These are phyloP conservation scores for Dermolepida albohirtum DNA, from an alignment of 2,888 invertebrate species.

Conservation along the genomic window DNA sequence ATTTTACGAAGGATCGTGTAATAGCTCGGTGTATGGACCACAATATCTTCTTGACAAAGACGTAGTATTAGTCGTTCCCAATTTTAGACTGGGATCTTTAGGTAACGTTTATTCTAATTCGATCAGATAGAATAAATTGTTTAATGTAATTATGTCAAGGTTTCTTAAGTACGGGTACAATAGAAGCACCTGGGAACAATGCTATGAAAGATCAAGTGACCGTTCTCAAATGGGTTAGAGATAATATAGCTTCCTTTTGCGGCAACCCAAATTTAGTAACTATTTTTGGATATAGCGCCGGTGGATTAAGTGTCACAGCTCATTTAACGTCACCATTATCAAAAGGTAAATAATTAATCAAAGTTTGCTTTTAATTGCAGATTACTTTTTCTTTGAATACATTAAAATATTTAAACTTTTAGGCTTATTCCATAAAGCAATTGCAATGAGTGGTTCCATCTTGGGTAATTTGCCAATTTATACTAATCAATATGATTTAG, in stretches of 20 bases:
- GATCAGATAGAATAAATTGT: neutral
- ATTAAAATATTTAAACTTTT: neutral
- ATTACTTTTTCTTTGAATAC: neutral
- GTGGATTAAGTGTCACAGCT: constrained; percentile 63
- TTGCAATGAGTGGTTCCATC: constrained; percentile 76
- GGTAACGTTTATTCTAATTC: constrained; percentile 55
- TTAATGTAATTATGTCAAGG: constrained; percentile 49
- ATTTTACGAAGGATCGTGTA: constrained; percentile 72
- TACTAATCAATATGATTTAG: constrained; percentile 69
- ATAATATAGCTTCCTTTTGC: constrained; percentile 76
- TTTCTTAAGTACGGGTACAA: constrained; percentile 72
- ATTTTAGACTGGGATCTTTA: constrained; percentile 72
- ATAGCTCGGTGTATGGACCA: constrained; percentile 70
- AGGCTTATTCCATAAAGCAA: constrained; percentile 78
- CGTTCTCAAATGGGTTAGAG: constrained; percentile 74
- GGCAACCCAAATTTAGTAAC: constrained; percentile 76
- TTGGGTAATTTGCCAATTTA: constrained; percentile 69
- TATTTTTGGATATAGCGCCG: constrained; percentile 71
- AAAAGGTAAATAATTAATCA: constrained; percentile 60
- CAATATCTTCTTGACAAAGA: constrained; percentile 75
- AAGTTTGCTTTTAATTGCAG: no score
- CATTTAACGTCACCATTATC: constrained; percentile 77
- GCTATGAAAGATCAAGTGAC: constrained; percentile 79
- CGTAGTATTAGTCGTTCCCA: constrained; percentile 74
- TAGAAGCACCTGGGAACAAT: constrained; percentile 75